Evolutionary conservation across 2,113 vertebrate species (phyloP), one percentile per base, ranked within the genome.

Genomic region (Gobio gobio): DNA sequence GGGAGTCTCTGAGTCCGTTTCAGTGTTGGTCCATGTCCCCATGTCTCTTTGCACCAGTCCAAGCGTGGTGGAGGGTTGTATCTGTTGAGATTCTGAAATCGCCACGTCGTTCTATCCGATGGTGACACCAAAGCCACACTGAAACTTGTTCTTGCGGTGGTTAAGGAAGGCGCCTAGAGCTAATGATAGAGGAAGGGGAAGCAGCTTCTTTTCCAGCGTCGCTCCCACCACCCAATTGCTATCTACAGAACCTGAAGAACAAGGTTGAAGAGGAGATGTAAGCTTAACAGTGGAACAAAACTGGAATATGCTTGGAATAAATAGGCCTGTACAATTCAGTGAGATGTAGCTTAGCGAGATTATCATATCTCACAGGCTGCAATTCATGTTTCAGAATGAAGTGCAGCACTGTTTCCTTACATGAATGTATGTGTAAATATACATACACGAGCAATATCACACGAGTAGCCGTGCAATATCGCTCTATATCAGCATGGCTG

Each of bases 131-230:
- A 98, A 97, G 78, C 97, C 97, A 5, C 97, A 98, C 90, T 97
- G 96, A 93, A 98, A 97, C 93, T 97, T 97, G 94, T 96, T 96
- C 89, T 97, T 97, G 78, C 95, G 95, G 85, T 98, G 97, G 89
- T 97, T 97, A 75, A 98, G 96, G 92, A 97, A 97, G 88, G 96
- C 96, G 24, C 97, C 95, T 0, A 98, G 92, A 26, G 96, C 95
- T 91, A 98, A 91, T 0, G 97, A 95, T 74, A 98, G 94, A 13
- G 97, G 97, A 59, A 98, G 92, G 0, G 97, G 97, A 0, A 95
- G n/a, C 9, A 98, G 94, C 90, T 97, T 97, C 94, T 97, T 98
- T 85, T 98, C 97, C 86, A 98, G 91, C 0, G 95, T 96, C 14
- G 96, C 96, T 0, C 97, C 97, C 59, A 97, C 96, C 7, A 97